A percentile compares a stretch with the other conserved stretches of the same genome.
phyloP scores from a whole-genome alignment of 1,140 invertebrate species.

The Coelopa frigida region DNA sequence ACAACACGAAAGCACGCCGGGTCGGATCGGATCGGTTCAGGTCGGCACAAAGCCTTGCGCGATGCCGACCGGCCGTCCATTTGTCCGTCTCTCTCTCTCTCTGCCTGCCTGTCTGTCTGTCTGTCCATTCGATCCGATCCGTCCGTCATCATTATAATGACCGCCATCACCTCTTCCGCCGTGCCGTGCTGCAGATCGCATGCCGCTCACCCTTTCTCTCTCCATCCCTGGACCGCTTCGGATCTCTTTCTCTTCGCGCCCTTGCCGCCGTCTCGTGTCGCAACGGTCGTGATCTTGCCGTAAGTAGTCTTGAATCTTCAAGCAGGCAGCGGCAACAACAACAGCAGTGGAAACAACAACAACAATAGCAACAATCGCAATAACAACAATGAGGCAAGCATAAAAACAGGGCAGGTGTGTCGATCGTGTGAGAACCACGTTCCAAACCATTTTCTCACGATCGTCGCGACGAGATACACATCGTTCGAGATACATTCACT shows the following conservation, averaged over 20 bases:
- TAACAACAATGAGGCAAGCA: slow-evolving; percentile 12
- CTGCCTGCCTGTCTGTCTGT: not conserved
- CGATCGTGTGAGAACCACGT: slow-evolving; percentile 47
- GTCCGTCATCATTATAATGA: slow-evolving; percentile 43
- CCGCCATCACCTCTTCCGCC: slow-evolving; percentile 12
- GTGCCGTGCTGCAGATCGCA: not conserved
- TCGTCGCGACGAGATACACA: no score
- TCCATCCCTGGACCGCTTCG: slow-evolving; percentile 1
- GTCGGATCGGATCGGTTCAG: no score
- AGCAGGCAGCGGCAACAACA: slow-evolving; percentile 12
- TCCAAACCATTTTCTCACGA: slow-evolving; percentile 47
- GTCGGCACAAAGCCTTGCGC: no score
- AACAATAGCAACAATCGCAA: slow-evolving; percentile 41
- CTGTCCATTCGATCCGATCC: not conserved
- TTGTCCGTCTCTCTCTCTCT: not conserved
- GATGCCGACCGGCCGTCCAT: slow-evolving; percentile 7
- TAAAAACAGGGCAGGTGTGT: slow-evolving; percentile 45
- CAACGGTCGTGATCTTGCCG: slow-evolving; percentile 39
- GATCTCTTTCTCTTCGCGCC: slow-evolving; percentile 1
- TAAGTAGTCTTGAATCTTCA: slow-evolving; percentile 44
- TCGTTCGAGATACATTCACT: no score
- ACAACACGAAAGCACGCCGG: no score
- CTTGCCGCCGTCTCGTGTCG: slow-evolving; percentile 1
- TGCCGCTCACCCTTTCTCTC: slow-evolving; percentile 1
- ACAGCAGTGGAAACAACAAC: slow-evolving; percentile 32